Base-by-base conservation (phyloP, 2,797 vertebrate species). In the Arrhamphus sclerolepis region DNA sequence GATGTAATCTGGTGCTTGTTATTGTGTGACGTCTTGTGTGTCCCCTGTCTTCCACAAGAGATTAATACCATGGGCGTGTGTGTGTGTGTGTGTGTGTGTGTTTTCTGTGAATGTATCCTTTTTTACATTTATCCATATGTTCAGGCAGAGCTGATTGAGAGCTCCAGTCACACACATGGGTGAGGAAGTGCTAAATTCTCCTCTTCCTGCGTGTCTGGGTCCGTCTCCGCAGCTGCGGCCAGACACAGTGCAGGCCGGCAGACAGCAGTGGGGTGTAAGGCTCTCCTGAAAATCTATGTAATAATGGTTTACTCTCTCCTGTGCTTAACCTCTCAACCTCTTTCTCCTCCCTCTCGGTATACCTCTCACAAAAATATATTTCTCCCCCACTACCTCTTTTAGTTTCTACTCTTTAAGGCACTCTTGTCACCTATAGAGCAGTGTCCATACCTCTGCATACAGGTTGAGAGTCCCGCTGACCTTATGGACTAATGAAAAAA, bases 401-500 rank as follows among this genome's bases (percentile, higher is more conserved):
- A 11, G 56, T 48, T 46, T 42, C 55, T 46, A 50, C 31, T 80
- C 62, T 83, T 68, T 77, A 66, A 75, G 68, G 62, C 62, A 28
- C 75, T 65, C 57, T 68, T 77, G 57, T 60, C 66, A 78, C 83
- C 83, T 77, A 85, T 71, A 86, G 85, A 85, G 80, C 63, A 64
- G 38, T 10, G 31, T 42, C 52, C 75, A 83, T 74, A 78, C 70
- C 20, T 28, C 64, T 69, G 77, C 66, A 77, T 66, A 75, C 70
- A 87, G 76, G 82, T 91, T 86, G 85, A 91, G 88, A 83, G 92
- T 91, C 93, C 91, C 80, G 68, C 79, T 94, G 93, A 95, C 95
- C 95, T 91, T 86, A 78, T 89, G 83, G 84, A 92, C 94, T 95
- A 96, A 95, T 96, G 95, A 94, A 95, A 94, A 74, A 76, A 55